These are phyloP conservation scores for Natrix natrix DNA, from an alignment of 2,797 vertebrate genomes.

Conservation along the genomic window DNA sequence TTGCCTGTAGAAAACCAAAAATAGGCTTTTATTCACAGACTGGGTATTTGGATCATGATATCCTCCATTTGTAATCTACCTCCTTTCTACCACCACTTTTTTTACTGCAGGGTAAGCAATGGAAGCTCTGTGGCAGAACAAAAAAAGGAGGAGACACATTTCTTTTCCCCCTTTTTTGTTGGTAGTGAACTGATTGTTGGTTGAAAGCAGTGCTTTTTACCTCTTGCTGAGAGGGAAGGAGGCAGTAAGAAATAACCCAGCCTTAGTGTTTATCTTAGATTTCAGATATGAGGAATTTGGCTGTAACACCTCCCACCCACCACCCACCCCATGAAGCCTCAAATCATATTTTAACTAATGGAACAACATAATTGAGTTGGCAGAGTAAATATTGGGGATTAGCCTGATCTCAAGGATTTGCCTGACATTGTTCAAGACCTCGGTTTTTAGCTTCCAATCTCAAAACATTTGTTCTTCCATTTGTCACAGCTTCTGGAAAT, in stretches of 20 bases:
- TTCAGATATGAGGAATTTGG: not conserved
- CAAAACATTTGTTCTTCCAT: not conserved
- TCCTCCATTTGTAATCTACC: not conserved
- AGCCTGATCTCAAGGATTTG: not conserved
- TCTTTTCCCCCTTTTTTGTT: not conserved
- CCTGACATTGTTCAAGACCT: not conserved
- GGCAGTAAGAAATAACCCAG: not conserved
- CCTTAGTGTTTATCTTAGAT: not conserved
- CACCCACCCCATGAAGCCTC: not conserved
- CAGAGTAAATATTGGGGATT: not conserved
- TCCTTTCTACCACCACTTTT: not conserved
- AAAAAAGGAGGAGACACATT: too few relatives aligned
- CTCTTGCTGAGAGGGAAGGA: not conserved
- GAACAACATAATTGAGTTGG: not conserved
- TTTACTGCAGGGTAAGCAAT: not conserved
- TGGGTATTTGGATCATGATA: not conserved
- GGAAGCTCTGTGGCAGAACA: not conserved
- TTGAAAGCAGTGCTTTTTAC: not conserved
- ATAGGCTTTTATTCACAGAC: not conserved
- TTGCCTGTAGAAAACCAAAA: not conserved
- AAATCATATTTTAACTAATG: not conserved
- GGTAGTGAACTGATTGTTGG: not conserved
- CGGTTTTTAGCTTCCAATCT: not conserved
- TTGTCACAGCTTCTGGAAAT: constrained; percentile 75
- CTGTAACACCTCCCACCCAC: too few relatives aligned